Evolutionary conservation across 2,888 invertebrate species (phyloP).

Genomic region (Acrobasis consociella): DNA sequence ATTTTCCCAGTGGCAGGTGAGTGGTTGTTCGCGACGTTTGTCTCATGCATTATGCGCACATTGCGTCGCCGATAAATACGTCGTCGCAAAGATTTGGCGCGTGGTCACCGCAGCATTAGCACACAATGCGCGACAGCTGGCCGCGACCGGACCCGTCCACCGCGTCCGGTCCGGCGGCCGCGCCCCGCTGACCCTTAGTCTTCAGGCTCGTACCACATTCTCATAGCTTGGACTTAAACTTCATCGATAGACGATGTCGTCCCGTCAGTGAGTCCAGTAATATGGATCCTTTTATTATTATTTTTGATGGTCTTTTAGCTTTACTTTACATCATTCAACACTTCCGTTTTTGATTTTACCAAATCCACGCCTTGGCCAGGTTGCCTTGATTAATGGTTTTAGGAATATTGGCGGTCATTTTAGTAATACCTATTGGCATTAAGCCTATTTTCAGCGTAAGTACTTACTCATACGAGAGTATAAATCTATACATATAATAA

Average conservation of each 20-base stretch:
- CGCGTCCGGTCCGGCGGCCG: neutral
- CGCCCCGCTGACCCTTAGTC: conserved; percentile 11
- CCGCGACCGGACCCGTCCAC: neutral
- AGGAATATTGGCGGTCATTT: too few species aligned
- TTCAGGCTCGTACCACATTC: neutral
- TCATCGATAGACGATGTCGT: neutral
- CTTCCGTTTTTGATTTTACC: too few species aligned
- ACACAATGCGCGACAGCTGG: conserved; percentile 61
- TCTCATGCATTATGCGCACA: conserved; percentile 23
- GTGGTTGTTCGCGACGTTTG: neutral
- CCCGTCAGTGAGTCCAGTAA: too few species aligned
- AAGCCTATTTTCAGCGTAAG: too few species aligned
- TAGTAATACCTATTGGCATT: too few species aligned
- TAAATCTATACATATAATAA: too few species aligned
- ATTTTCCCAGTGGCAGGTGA: neutral
- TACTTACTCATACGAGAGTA: too few species aligned
- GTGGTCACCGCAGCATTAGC: conserved; percentile 45
- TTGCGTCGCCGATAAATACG: conserved; percentile 5
- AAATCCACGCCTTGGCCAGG: too few species aligned
- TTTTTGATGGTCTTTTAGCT: too few species aligned
- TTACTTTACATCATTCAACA: too few species aligned
- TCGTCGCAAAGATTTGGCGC: conserved; percentile 25
- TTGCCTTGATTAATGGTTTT: too few species aligned
- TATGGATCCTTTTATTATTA: too few species aligned
- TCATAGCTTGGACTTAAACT: neutral